Evolutionary conservation across 2,888 invertebrate species (phyloP), one percentile per base, ranked within the genome.

Genomic region (Aporophyla lueneburgensis): DNA sequence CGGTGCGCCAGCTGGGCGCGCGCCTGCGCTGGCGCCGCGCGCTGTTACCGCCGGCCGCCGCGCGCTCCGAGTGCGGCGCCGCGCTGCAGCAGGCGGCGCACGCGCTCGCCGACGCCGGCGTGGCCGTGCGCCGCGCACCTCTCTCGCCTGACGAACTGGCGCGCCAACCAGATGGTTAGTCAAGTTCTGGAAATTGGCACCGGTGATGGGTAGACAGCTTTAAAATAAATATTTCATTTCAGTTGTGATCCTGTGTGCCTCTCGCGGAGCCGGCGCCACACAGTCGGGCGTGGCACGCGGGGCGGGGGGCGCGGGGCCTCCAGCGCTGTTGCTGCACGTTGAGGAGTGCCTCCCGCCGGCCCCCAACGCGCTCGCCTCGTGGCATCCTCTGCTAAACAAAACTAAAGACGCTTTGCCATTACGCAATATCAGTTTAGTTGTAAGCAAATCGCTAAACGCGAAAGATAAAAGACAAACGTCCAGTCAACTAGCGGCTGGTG

Each of bases 11-110:
- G 73, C 89, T 93, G 74, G 93, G 92, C 16, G 78, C n/a, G 69
- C 88, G 86, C 16, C 87, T 91, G 79, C 87, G 89, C 83, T 94
- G 94, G 94, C 89, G 89, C 5, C 91, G 91, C 79, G 93, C 87
- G 51, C 85, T 91, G 71, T 80, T 93, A 86, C 89, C 90, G 62
- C 85, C 87, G 4, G 86, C 86, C 71, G 62, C 83, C 56, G 78
- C 84, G 75, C 88, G 59, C 77, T 87, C 90, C 58, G 91, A 90
- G 74, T 92, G 92, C 80, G 88, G 79, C 62, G 89, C 88, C 43
- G 89, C 92, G 81, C 84, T 91, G 74, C 88, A 81, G 19, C 86
- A 83, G 46, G 84, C 83, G 54, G 87, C 88, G 51, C 86, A 83
- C 40, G 89, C 90, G 51, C 91, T 94, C 12, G 70, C 84, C 14